These are phyloP conservation scores for Sminthurinus aureus DNA, from an alignment of 2,888 invertebrate species.

Conservation along the genomic window DNA sequence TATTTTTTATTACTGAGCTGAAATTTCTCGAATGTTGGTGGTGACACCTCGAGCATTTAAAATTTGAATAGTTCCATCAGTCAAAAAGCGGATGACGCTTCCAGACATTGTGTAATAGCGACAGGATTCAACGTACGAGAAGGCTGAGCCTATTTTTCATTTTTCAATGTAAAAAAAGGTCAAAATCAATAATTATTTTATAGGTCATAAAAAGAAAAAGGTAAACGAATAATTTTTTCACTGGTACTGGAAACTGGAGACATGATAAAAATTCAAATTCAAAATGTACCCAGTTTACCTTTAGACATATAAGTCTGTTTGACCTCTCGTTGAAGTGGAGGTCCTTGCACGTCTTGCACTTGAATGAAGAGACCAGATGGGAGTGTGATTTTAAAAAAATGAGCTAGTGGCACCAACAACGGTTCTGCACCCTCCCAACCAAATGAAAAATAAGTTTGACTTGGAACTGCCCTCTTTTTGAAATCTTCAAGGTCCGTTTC, in stretches of 20 bases:
- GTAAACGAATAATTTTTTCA: background rate
- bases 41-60: slow-evolving; percentile 55
- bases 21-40: slow-evolving; percentile 50
- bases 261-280: background rate
- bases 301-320: slow-evolving; percentile 52
- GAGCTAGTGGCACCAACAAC: slow-evolving; percentile 45
- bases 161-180: too few species aligned
- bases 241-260: background rate
- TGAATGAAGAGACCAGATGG: slow-evolving; percentile 50
- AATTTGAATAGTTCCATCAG: slow-evolving; percentile 50
- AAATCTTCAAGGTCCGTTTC: slow-evolving; percentile 45
- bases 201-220: background rate
- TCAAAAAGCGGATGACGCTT: slow-evolving; percentile 50
- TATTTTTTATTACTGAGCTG: slow-evolving; percentile 40
- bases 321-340: slow-evolving; percentile 48
- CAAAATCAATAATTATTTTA: background rate
- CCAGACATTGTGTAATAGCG: slow-evolving; percentile 54
- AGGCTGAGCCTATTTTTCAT: slow-evolving; percentile 49
- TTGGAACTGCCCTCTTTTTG: background rate
- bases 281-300: slow-evolving; percentile 25
- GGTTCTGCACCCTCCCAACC: slow-evolving; percentile 48
- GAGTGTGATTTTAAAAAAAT: slow-evolving; percentile 48
- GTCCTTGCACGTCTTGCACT: slow-evolving; percentile 46
- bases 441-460: background rate
- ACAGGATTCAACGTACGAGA: slow-evolving; percentile 42